Evolutionary conservation across 2,888 invertebrate genomes (phyloP).

Genomic region (Drosophila melanocephala): DNA sequence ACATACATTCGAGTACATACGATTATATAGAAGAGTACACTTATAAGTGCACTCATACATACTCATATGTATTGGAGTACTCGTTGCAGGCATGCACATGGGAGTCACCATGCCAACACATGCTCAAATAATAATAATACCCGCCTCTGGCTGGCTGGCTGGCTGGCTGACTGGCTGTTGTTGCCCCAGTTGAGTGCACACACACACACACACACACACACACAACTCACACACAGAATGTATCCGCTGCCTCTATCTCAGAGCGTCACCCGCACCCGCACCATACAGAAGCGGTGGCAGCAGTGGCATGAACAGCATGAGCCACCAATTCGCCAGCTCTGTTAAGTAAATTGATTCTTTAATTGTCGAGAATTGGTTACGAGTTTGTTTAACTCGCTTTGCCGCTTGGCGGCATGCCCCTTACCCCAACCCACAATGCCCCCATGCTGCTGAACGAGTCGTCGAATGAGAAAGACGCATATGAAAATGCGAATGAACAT

Average conservation of each 20-base stretch:
- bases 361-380: conserved; percentile 79
- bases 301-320: conserved; percentile 23
- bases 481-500: neutral
- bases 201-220: conserved; percentile 20
- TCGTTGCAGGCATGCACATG: conserved; percentile 20
- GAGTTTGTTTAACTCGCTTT: conserved; percentile 76
- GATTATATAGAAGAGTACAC: conserved; percentile 3
- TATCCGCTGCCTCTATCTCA: conserved; percentile 29
- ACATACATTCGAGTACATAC: conserved; percentile 12
- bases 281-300: conserved; percentile 25
- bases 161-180: conserved; percentile 6
- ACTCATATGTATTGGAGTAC: conserved; percentile 19
- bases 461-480: conserved; percentile 1
- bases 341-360: conserved; percentile 80
- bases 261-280: conserved; percentile 54
- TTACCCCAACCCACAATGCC: conserved; percentile 63
- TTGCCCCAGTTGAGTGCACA: conserved; percentile 48
- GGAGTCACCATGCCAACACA: conserved; percentile 37
- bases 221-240: neutral
- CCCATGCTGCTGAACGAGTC: conserved; percentile 51
- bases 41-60: conserved; percentile 9
- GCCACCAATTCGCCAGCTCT: conserved; percentile 73
- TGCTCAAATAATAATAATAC: conserved; percentile 62
- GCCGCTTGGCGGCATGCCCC: conserved; percentile 50
- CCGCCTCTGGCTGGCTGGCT: conserved; percentile 44